Base-by-base conservation (phyloP, 1,140 invertebrate species). In the Anastrepha obliqua region DNA sequence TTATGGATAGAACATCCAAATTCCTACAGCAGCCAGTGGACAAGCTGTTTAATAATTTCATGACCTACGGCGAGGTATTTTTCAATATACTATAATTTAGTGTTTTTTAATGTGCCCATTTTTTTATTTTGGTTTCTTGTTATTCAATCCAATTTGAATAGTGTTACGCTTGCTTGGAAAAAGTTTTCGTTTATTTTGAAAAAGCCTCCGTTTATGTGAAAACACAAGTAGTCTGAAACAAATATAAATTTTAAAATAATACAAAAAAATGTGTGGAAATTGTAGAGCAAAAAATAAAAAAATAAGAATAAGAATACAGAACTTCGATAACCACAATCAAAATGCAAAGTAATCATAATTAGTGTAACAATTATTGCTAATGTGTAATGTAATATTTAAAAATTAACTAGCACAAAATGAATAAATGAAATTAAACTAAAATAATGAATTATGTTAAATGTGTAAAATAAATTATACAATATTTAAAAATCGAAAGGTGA, bases 381-480 rank as follows among this genome's bases (percentile, higher is more conserved):
- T 55, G 9, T 81, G 47, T 51, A 55, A 58, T 81, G 74, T 81
- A 55, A 17, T 55, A 81, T 81, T 81, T 81, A 81, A 55, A 81
- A 47, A 51, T 81, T 81, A 81, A 81, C 47, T 81, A 81, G 74
- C 74, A 81, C 74, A 81, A 81, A 81, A 81, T 81, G 47, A 81
- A 47, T 55, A 51, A 81, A 74, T 55, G 8, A 62, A 51, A 81
- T 81, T 17, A 55, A 81, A 81, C 42, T 81, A 20, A 81, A 81
- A n/a, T 81, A 55, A 81, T n/a, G 44, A 81, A 81, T 81, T 81
- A 81, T 81, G 55, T 81, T 55, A 81, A 81, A 81, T 81, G 74
- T 81, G 74, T 81, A 81, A 81, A 81, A 81, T 81, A 81, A 81
- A 81, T 81, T 81, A 81, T 81, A 81, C 74, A 55, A 55, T 81